phyloP scores from a whole-genome alignment of 1,140 invertebrate genomes.

The Delia radicum region DNA sequence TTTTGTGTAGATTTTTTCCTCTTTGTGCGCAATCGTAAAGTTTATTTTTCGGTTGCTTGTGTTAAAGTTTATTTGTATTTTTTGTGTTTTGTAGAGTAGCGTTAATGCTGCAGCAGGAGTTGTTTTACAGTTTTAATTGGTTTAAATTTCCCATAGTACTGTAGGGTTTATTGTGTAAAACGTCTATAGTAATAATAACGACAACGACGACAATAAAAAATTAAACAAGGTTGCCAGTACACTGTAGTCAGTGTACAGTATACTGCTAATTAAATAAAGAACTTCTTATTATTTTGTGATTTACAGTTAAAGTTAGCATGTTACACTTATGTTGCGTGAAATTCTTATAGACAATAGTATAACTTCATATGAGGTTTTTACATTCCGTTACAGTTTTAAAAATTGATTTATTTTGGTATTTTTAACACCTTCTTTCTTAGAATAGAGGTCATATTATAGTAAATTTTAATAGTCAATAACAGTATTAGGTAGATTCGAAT shows the following conservation, averaged over 20 bases:
- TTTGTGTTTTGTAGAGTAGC: not conserved
- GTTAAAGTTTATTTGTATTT: not conserved
- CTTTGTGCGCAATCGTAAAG: slow-evolving; percentile 2
- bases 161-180: slow-evolving; percentile 9
- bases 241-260: not conserved
- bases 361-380: no score
- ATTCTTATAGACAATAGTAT: no score
- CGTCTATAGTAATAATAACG: not conserved
- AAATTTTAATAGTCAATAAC: no score
- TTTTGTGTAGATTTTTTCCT: slow-evolving; percentile 6
- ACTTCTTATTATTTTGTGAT: not conserved
- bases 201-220: not conserved
- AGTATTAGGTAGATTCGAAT: no score
- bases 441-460: no score
- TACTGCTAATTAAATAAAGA: not conserved
- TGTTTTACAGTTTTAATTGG: slow-evolving; percentile 21
- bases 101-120: slow-evolving; percentile 18
- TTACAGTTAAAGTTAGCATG: not conserved
- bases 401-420: no score
- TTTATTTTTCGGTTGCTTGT: slow-evolving; percentile 19
- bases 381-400: not conserved
- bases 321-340: no score
- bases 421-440: no score
- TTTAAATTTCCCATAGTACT: slow-evolving; percentile 17
- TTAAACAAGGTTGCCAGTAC: not conserved